A percentile compares a stretch with the other conserved stretches of the same genome.
Conservation (phyloP, 2,113 vertebrate species). For the Chloroceryle aenea region DNA sequence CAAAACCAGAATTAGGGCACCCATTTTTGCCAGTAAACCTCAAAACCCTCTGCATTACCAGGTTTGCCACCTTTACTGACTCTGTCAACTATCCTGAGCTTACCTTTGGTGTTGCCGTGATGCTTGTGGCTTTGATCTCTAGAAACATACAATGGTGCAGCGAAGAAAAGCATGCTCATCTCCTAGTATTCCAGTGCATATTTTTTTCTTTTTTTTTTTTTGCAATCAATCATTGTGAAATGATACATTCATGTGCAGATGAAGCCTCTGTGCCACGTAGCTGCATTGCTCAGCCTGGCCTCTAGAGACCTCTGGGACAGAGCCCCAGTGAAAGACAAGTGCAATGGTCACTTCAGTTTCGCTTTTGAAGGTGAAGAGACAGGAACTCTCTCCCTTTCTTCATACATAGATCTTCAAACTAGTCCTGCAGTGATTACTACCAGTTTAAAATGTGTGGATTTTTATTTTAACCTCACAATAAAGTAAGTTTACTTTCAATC, state of each 20-base stretch:
- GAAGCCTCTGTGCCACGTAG: background rate
- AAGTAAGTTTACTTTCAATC: background rate
- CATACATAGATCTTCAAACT: background rate
- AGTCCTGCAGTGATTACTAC: background rate
- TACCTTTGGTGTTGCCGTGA: background rate
- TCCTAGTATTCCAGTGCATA: background rate
- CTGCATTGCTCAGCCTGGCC: background rate
- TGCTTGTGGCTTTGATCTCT: background rate
- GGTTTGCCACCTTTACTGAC: background rate
- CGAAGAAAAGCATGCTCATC: background rate
- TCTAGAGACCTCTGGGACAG: background rate
- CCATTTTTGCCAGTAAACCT: background rate
- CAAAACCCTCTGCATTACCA: background rate
- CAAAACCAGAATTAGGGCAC: background rate
- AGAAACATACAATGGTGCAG: background rate
- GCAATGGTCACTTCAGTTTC: background rate
- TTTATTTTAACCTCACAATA: background rate
- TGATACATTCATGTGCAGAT: background rate
- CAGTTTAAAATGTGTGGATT: background rate
- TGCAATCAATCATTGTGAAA: background rate
- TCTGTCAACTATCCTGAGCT: background rate
- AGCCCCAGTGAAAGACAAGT: background rate
- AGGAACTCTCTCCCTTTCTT: background rate
- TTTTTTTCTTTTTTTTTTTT: background rate
- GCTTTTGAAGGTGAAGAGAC: background rate